Evolutionary conservation across 2,797 vertebrate species (phyloP).

Genomic region (Notolabrus celidotus): DNA sequence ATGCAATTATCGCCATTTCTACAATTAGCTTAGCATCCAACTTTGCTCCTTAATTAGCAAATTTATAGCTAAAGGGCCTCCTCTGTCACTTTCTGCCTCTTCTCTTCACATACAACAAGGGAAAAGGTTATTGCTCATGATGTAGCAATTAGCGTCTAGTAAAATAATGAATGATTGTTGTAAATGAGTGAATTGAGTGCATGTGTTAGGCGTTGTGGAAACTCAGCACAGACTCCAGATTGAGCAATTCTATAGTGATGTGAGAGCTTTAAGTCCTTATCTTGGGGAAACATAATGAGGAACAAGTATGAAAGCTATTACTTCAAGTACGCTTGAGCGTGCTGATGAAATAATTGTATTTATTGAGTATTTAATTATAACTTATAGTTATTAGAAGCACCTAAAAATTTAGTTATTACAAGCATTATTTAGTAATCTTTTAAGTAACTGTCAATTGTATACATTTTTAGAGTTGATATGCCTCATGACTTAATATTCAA

Average conservation of each 20-base stretch:
- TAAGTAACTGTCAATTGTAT: no score
- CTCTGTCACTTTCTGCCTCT: constrained; percentile 28
- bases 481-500: no score
- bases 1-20: constrained; percentile 95
- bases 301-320: background rate
- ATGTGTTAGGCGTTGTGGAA: constrained; percentile 21
- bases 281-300: background rate
- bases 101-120: constrained; percentile 38
- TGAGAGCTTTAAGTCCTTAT: constrained; percentile 19
- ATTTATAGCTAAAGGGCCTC: constrained; percentile 55
- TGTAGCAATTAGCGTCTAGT: constrained; percentile 37
- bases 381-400: no score
- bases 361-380: no score
- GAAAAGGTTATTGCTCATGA: constrained; percentile 27
- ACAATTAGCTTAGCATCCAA: constrained; percentile 93
- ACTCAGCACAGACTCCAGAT: constrained; percentile 32
- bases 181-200: constrained; percentile 12
- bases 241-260: constrained; percentile 25
- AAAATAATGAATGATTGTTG: constrained; percentile 39
- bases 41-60: constrained; percentile 92
- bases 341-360: background rate
- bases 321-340: background rate
- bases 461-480: no score
- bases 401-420: no score
- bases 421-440: no score